A percentile compares a stretch with the other conserved stretches of the same genome.
These are phyloP conservation scores for Gasteruption jaculator DNA, from an alignment of 2,888 invertebrate genomes.

Conservation along the genomic window DNA sequence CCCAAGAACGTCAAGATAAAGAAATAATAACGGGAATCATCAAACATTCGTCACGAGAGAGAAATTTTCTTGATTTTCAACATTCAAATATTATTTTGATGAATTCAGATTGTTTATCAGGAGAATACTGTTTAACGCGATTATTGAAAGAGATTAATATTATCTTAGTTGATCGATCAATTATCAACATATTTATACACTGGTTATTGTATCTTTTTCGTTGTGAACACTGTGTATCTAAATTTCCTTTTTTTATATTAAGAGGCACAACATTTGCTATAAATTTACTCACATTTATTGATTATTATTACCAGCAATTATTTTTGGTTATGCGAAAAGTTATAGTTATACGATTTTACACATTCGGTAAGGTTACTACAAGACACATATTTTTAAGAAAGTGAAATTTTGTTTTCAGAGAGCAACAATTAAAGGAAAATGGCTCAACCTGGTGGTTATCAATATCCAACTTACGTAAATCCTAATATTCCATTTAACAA, in stretches of 20 bases:
- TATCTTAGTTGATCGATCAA: neutral
- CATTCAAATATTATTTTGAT: neutral
- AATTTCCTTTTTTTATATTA: constrained; percentile 1
- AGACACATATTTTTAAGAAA: neutral
- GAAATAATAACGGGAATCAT: too few species aligned
- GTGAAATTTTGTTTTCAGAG: neutral
- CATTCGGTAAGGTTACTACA: neutral
- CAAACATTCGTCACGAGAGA: too few species aligned
- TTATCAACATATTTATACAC: neutral
- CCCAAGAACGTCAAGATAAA: too few species aligned
- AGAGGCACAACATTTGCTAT: neutral
- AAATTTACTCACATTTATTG: neutral
- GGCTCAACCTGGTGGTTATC: constrained; percentile 41
- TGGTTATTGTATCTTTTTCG: neutral
- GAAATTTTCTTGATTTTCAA: too few species aligned
- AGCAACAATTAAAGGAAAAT: constrained; percentile 31
- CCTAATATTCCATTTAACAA: constrained; percentile 31
- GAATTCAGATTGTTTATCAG: too few species aligned
- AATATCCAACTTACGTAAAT: constrained; percentile 33
- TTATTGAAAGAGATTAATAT: too few species aligned
- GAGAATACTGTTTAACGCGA: too few species aligned
- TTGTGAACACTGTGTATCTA: too few species aligned
- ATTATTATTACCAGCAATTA: neutral
- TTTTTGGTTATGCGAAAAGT: neutral
- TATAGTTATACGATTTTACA: neutral